phyloP scores from a whole-genome alignment of 2,888 invertebrate genomes.

The Agrotis exclamationis region DNA sequence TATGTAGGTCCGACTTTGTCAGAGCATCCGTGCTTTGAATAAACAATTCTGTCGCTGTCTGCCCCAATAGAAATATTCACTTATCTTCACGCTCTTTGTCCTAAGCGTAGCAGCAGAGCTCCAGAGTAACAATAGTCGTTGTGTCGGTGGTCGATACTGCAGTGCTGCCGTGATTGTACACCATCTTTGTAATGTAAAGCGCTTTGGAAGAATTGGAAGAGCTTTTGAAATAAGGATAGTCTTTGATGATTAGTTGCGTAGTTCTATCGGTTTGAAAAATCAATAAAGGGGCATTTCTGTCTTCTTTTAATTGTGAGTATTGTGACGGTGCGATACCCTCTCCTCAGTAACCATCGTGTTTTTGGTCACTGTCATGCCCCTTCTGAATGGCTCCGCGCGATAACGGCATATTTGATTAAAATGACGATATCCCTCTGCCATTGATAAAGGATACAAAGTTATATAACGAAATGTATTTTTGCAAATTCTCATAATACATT shows the following conservation, averaged over 20 bases:
- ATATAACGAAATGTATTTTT: too few species aligned
- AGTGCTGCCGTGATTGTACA: neutral
- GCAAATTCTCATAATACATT: too few species aligned
- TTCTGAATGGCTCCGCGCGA: too few species aligned
- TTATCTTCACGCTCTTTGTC: constrained; percentile 65
- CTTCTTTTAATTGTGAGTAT: neutral
- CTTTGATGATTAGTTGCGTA: neutral
- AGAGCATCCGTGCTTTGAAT: constrained; percentile 75
- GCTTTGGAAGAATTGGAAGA: neutral
- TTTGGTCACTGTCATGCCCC: too few species aligned
- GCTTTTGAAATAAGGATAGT: neutral
- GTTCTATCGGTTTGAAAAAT: neutral
- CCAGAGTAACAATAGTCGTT: constrained; percentile 45
- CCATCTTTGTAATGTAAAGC: neutral
- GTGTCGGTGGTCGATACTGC: constrained; percentile 28
- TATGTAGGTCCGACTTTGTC: constrained; percentile 73
- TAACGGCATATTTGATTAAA: too few species aligned
- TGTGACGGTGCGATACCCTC: too few species aligned
- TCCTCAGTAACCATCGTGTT: too few species aligned
- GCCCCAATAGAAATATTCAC: constrained; percentile 73
- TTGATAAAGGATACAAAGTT: too few species aligned
- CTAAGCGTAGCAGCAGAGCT: constrained; percentile 47
- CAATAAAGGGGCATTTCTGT: neutral
- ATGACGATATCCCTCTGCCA: too few species aligned
- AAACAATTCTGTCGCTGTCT: constrained; percentile 71